Conservation (phyloP, 2,888 invertebrate species). For the Rapana venosa region DNA sequence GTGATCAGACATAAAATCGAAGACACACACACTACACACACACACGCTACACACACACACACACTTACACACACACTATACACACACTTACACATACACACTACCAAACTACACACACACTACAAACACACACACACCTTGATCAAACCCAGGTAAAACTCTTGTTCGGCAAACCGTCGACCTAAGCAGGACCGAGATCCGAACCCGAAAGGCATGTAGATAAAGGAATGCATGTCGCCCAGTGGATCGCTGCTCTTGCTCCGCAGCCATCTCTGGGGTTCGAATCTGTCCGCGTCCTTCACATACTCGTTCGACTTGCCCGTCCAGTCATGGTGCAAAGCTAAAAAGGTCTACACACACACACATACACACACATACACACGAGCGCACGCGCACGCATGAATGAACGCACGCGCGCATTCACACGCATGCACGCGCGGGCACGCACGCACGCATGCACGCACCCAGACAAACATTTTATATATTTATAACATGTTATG, state of each 20-base stretch:
- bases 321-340: constrained; percentile 74
- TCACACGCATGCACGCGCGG: background rate
- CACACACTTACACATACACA: constrained; percentile 16
- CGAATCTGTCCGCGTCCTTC: constrained; percentile 78
- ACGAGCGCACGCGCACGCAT: background rate
- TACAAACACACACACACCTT: constrained; percentile 63
- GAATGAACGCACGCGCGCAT: background rate
- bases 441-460: too few species aligned
- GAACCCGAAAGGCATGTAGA: constrained; percentile 67
- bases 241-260: constrained; percentile 17
- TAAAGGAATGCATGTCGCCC: constrained; percentile 55
- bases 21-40: background rate
- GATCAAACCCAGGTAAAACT: constrained; percentile 83
- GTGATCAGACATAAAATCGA: too few species aligned
- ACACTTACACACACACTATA: background rate
- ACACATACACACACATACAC: constrained; percentile 28
- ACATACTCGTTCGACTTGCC: constrained; percentile 81
- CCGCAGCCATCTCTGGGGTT: constrained; percentile 69
- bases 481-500: too few species aligned
- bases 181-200: constrained; percentile 75
- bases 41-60: background rate
- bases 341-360: constrained; percentile 70
- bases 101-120: background rate
- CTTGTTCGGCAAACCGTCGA: constrained; percentile 78
- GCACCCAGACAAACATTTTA: too few species aligned